A percentile compares a stretch with the other conserved stretches of the same genome.
phyloP scores from a whole-genome alignment of 30 jellyfish, hydroid and myxozoan species.

The Turritopsis dohrnii region DNA sequence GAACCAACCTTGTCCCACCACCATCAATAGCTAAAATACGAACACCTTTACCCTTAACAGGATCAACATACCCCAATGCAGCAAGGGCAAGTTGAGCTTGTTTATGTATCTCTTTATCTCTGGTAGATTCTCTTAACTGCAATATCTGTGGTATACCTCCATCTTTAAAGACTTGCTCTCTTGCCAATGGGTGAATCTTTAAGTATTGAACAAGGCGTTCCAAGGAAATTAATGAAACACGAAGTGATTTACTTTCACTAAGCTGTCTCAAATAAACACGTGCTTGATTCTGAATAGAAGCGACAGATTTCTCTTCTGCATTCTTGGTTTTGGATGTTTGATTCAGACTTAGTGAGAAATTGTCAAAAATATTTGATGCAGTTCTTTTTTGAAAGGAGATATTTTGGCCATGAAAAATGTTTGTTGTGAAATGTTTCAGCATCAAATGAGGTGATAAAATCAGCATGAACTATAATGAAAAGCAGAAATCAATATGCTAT shows the following conservation, averaged over 20 bases:
- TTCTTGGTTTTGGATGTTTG: background rate
- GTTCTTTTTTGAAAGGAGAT: background rate
- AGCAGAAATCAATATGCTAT: background rate
- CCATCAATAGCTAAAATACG: constrained; percentile 64
- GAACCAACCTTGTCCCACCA: constrained; percentile 74
- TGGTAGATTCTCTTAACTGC: constrained; percentile 23
- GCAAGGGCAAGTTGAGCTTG: constrained; percentile 43
- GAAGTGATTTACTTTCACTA: constrained; percentile 18
- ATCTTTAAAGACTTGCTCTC: constrained; percentile 42
- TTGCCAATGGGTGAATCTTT: constrained; percentile 53
- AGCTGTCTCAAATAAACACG: constrained; percentile 31
- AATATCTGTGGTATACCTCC: constrained; percentile 42
- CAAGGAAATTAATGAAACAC: constrained; percentile 15
- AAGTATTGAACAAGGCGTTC: constrained; percentile 37
- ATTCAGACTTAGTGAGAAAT: background rate
- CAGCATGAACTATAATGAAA: background rate
- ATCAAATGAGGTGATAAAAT: background rate
- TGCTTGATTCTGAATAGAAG: constrained; percentile 57
- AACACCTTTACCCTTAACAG: constrained; percentile 60
- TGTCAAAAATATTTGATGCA: background rate
- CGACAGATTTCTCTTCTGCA: constrained; percentile 46
- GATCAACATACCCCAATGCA: constrained; percentile 55
- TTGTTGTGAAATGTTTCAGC: background rate
- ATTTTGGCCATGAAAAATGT: background rate
- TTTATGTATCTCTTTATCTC: constrained; percentile 31